Conservation (phyloP, 2,797 vertebrate genomes). For the Acrossocheilus fasciatus region DNA sequence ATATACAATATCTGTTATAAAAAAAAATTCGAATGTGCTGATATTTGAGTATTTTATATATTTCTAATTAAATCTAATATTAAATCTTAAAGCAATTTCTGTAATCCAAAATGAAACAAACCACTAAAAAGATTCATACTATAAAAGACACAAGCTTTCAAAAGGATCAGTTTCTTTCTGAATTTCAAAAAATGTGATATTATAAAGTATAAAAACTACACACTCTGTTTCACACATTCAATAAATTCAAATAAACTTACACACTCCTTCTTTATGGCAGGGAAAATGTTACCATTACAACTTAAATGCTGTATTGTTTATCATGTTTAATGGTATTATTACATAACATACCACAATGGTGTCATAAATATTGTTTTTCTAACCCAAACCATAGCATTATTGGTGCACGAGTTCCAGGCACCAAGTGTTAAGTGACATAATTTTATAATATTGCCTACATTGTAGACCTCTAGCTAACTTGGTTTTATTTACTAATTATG, state of each 20-base stretch:
- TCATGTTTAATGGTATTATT: not conserved
- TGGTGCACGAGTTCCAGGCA: not conserved
- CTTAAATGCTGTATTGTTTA: not conserved
- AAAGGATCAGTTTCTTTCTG: not conserved
- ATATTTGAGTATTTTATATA: not conserved
- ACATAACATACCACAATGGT: not conserved
- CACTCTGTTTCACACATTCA: not conserved
- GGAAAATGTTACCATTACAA: not conserved
- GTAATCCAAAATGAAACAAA: not conserved
- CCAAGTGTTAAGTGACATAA: not conserved
- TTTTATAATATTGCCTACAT: not conserved
- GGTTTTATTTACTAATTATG: not conserved
- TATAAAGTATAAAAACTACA: not conserved
- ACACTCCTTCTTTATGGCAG: not conserved
- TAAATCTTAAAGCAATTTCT: not conserved
- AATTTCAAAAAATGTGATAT: not conserved
- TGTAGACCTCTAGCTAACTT: conserved; percentile 1
- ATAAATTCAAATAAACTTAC: not conserved
- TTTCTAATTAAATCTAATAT: not conserved
- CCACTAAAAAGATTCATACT: not conserved
- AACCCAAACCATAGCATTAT: not conserved
- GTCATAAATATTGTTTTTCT: not conserved
- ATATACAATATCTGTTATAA: too few relatives aligned
- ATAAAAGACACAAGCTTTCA: too few relatives aligned
- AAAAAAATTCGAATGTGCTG: not conserved